Conservation (phyloP, 2,113 vertebrate species). For the Mormoops blainvillei region DNA sequence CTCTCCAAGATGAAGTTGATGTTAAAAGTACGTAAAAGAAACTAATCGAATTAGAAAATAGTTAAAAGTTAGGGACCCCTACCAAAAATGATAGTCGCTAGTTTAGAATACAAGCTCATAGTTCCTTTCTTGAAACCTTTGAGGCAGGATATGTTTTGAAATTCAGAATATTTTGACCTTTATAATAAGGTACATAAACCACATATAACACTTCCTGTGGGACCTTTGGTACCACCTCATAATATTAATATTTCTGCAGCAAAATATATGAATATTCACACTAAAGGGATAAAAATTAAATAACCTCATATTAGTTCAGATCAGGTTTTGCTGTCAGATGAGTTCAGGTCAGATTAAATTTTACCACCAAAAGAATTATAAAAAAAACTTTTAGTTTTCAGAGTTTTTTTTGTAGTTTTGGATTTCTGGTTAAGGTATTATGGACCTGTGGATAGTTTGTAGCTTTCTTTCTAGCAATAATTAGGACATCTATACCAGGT, state of each 20-base stretch:
- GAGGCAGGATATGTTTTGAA: background rate
- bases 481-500: background rate
- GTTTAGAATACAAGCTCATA: background rate
- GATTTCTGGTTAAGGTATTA: background rate
- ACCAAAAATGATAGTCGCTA: background rate
- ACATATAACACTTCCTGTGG: background rate
- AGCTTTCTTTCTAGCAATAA: background rate
- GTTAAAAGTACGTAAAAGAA: background rate
- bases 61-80: background rate
- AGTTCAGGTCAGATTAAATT: constrained; percentile 6
- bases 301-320: background rate
- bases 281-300: background rate
- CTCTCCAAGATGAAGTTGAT: background rate
- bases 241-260: background rate
- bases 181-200: background rate
- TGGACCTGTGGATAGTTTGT: background rate
- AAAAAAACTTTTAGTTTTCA: background rate
- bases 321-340: background rate
- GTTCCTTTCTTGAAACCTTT: background rate
- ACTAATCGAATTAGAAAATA: background rate
- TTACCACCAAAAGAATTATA: background rate
- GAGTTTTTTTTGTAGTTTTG: background rate
- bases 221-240: background rate
- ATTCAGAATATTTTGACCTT: background rate
- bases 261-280: background rate